Evolutionary conservation across 1,140 invertebrate genomes (phyloP), one percentile per base, ranked within the genome.

Genomic region (Procambarus virginalis): DNA sequence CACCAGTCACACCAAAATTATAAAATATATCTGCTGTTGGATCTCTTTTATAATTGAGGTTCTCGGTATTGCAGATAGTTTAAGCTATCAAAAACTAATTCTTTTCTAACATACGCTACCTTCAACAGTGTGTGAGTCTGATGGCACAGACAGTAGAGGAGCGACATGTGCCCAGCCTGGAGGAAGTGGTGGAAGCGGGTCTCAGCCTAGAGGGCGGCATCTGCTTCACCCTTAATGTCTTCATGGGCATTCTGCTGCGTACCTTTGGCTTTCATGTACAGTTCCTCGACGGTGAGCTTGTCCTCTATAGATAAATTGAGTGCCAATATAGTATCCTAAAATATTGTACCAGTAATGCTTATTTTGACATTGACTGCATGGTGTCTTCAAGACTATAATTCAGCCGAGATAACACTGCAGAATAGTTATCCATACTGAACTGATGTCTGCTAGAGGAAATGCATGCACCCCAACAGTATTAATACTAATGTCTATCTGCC

Each of bases 171-270:
- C 84, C 84, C 17, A 77, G 45, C 2, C 73, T 58, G 84, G 75
- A 85, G 84, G 84, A 85, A 49, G 51, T 85, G 9, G 73, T 85
- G 51, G 73, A 76, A 8, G 73, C 73, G 2, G 73, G 73, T 2
- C 49, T 85, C 6, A 77, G 84, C 14, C 9, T 85, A 20, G 84
- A 85, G 73, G 84, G 84, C 4, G 84, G 84, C n/a, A 22, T 85
- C 0, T 85, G 84, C 73, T 76, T 77, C 51, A 77, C 48, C 22
- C n/a, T 77, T 22, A 85, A 85, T 49, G 49, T 48, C 10, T 85
- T 85, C 84, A 58, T 85, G 49, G 77, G 51, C 84, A 34, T 85
- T n/a, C 73, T 85, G 5, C 84, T 85, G 1, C 10, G 73, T 2
- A 46, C 73, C 22, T 48, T 85, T 6, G 73, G 49, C 14, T 49